phyloP scores from a whole-genome alignment of 2,797 vertebrate genomes.

The Orestias chungarensis region DNA sequence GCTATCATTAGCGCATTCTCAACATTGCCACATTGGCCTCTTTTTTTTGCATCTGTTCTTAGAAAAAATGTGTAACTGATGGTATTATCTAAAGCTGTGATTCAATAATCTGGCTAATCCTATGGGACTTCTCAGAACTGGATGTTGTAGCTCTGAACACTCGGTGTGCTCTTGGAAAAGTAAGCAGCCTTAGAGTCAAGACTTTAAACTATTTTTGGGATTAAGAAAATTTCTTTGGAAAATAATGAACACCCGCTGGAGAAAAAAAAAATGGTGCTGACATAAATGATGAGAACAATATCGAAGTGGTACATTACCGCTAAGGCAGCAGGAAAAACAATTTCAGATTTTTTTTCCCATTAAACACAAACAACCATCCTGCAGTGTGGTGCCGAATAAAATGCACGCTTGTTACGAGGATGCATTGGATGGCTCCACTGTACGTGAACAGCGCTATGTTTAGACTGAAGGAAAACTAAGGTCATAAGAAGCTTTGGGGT shows the following conservation, averaged over 20 bases:
- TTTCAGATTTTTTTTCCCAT: conserved; percentile 6
- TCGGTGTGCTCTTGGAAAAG: conserved; percentile 73
- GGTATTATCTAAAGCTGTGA: conserved; percentile 80
- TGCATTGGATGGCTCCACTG: conserved; percentile 44
- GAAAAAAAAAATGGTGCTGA: conserved; percentile 18
- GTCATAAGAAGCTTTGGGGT: conserved; percentile 79
- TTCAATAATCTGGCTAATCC: conserved; percentile 82
- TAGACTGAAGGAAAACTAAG: conserved; percentile 68
- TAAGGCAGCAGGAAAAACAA: conserved; percentile 19
- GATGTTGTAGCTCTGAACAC: conserved; percentile 71
- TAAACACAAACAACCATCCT: conserved; percentile 58
- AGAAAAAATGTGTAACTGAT: conserved; percentile 80
- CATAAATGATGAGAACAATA: conserved; percentile 20
- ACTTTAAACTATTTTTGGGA: conserved; percentile 72
- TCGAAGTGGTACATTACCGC: conserved; percentile 18
- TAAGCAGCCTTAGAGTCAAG: conserved; percentile 70
- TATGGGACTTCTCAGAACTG: conserved; percentile 71
- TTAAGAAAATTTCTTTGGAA: conserved; percentile 65
- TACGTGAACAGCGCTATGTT: conserved; percentile 66
- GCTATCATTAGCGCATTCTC: conserved; percentile 74
- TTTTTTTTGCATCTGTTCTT: conserved; percentile 74
- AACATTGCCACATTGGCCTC: conserved; percentile 70
- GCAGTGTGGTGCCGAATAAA: conserved; percentile 50
- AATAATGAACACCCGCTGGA: conserved; percentile 54
- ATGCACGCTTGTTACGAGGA: conserved; percentile 52